A percentile compares a stretch with the other conserved stretches of the same genome.
phyloP scores from a whole-genome alignment of 2,888 invertebrate genomes.

The Epirrita christyi region DNA sequence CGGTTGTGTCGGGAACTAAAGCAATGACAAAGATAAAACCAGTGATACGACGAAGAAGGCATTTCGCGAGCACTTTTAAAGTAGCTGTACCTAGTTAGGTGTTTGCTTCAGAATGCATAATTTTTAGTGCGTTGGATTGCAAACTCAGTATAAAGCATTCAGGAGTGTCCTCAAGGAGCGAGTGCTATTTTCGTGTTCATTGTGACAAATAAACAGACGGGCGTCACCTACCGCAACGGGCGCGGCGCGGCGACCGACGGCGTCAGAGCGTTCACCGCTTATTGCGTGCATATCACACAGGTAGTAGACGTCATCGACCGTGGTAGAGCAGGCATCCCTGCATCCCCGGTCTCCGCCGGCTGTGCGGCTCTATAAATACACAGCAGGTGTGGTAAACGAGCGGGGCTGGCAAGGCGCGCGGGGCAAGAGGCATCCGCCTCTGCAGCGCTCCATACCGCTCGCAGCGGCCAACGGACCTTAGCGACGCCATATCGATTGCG shows the following conservation, averaged over 20 bases:
- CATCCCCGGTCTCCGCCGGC: slow-evolving; percentile 74
- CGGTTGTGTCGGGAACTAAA: background rate
- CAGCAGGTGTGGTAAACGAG: slow-evolving; percentile 79
- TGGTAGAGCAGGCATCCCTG: slow-evolving; percentile 75
- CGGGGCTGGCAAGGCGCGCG: slow-evolving; percentile 61
- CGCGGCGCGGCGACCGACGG: slow-evolving; percentile 40
- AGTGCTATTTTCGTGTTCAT: slow-evolving; percentile 71
- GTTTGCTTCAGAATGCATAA: slow-evolving; percentile 1
- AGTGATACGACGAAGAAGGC: too few relatives aligned
- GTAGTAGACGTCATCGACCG: slow-evolving; percentile 65
- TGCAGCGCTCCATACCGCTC: slow-evolving; percentile 81
- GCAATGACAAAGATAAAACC: too few relatives aligned
- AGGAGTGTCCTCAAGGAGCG: slow-evolving; percentile 53
- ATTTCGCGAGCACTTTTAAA: too few relatives aligned
- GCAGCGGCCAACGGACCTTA: slow-evolving; percentile 84
- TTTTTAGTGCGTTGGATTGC: slow-evolving; percentile 30
- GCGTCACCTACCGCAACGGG: slow-evolving; percentile 59
- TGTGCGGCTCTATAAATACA: slow-evolving; percentile 81
- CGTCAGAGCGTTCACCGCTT: slow-evolving; percentile 52
- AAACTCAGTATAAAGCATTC: slow-evolving; percentile 41
- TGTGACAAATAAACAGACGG: slow-evolving; percentile 71
- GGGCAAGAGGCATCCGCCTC: slow-evolving; percentile 78
- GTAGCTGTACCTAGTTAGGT: too few relatives aligned
- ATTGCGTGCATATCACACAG: slow-evolving; percentile 51
- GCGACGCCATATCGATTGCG: slow-evolving; percentile 85